phyloP scores from a whole-genome alignment of 2,888 invertebrate genomes.

The Girardia tigrina region DNA sequence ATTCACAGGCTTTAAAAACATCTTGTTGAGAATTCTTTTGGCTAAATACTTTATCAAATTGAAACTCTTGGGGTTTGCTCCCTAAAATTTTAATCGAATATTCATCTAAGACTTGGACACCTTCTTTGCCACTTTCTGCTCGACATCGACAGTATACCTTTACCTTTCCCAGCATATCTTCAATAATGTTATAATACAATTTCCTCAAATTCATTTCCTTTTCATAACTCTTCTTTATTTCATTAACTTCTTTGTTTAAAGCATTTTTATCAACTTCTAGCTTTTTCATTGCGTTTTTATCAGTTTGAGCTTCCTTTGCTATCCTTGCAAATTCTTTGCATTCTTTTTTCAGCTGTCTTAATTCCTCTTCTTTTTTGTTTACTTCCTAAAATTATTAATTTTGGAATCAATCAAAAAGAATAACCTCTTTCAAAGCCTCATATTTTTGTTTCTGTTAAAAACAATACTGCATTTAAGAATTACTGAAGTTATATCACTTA shows the following conservation, averaged over 20 bases:
- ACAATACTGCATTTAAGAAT: not conserved
- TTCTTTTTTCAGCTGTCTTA: not conserved
- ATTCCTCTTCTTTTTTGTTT: not conserved
- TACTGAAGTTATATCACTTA: no score
- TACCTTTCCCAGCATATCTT: not conserved
- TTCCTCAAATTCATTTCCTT: not conserved
- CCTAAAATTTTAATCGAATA: not conserved
- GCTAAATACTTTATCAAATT: not conserved
- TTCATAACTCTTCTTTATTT: not conserved
- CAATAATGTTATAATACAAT: not conserved
- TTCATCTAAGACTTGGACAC: not conserved
- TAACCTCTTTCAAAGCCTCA: not conserved
- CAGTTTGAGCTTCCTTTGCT: not conserved
- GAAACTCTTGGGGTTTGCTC: not conserved
- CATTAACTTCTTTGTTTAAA: not conserved
- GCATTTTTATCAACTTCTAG: not conserved
- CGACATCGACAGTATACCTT: not conserved
- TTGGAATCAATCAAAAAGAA: not conserved
- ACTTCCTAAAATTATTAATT: not conserved
- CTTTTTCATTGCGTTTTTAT: not conserved
- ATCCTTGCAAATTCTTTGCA: not conserved
- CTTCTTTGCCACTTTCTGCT: not conserved
- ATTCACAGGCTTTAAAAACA: not conserved
- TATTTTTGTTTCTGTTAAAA: not conserved
- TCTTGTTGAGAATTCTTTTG: not conserved